Evolutionary conservation across 1,140 invertebrate genomes (phyloP), one percentile per base, ranked within the genome.

Genomic region (Copidosoma floridanum): DNA sequence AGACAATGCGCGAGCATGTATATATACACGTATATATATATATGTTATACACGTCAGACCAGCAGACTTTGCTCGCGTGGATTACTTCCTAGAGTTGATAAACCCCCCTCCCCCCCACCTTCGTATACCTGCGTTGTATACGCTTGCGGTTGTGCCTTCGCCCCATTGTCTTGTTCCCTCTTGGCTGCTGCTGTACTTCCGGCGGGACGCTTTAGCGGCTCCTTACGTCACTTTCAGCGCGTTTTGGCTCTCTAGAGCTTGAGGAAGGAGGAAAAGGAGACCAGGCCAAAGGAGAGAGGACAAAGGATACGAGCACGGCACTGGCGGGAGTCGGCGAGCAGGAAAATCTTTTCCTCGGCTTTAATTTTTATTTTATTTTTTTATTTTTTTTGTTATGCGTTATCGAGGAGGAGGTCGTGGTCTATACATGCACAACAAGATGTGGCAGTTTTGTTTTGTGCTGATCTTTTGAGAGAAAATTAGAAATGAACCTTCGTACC

Each of bases 1-100:
- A 75, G 78, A 80, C 77, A 77, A 79, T 79, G 71, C 68, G 61
- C 61, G 61, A 65, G 18, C 61, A 27, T 41, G 32, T 56, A n/a
- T n/a, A n/a, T n/a, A n/a, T n/a, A n/a, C n/a, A n/a, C n/a, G n/a
- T n/a, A n/a, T n/a, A n/a, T n/a, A n/a, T n/a, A n/a, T n/a, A n/a
- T n/a, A n/a, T n/a, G n/a, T n/a, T n/a, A n/a, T n/a, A n/a, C n/a
- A n/a, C n/a, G n/a, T n/a, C n/a, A n/a, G n/a, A n/a, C n/a, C n/a
- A 26, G 14, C 51, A 53, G 23, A 53, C 35, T 53, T 68, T 65
- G 66, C 68, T 68, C 68, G 67, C 71, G 57, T 63, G 43, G 26
- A 32, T 32, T 32, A 32, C 29, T 32, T 32, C 29, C 29, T 32
- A 32, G 29, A 32, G 29, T 12, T 35, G 7, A 14, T 14, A 14